Evolutionary conservation across 2,113 vertebrate genomes (phyloP), one percentile per base, ranked within the genome.

Genomic region (Nymphicus hollandicus): DNA sequence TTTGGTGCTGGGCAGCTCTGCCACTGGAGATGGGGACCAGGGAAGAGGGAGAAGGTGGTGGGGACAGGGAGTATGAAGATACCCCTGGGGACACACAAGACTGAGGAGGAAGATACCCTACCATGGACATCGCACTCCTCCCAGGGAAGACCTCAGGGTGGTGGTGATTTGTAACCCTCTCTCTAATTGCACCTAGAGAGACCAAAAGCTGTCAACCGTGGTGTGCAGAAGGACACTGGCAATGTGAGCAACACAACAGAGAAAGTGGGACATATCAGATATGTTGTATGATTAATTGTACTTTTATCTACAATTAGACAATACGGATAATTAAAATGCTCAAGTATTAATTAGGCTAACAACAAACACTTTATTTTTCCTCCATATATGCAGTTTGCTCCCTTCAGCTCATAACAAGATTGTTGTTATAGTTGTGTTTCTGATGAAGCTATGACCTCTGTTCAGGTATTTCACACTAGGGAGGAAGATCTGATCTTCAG

Each of bases 61-160:
- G 14, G 55, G 31, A 58, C 15, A 68, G 7, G 0, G 0, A 3
- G 10, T 3, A 5, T 53, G 39, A 65, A 35, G 29, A 61, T 22
- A 52, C 8, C 9, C 7, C 22, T 55, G 31, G 5, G 27, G 10
- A 17, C 0, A 53, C 11, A 8, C 10, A 8, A 33, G 11, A 69
- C 7, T 9, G 15, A 41, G 11, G 55, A 68, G n/a, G 52, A 89
- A 52, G 37, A 80, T 83, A 58, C 1, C 5, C 6, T 44, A 12
- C 11, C 17, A 27, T 19, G 20, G 25, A 39, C 33, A 50, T 46
- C 18, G 15, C 16, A 12, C 1, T 39, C 17, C 8, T 80, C 9
- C 24, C 33, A 44, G 24, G 14, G 81, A 69, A 56, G 47, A 74
- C 2, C 24, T 66, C 35, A 35, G 20, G 33, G 6, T 44, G 41